A percentile compares a stretch with the other conserved stretches of the same genome.
phyloP scores from a whole-genome alignment of 2,888 invertebrate genomes.

The Agonopterix subpropinquella region DNA sequence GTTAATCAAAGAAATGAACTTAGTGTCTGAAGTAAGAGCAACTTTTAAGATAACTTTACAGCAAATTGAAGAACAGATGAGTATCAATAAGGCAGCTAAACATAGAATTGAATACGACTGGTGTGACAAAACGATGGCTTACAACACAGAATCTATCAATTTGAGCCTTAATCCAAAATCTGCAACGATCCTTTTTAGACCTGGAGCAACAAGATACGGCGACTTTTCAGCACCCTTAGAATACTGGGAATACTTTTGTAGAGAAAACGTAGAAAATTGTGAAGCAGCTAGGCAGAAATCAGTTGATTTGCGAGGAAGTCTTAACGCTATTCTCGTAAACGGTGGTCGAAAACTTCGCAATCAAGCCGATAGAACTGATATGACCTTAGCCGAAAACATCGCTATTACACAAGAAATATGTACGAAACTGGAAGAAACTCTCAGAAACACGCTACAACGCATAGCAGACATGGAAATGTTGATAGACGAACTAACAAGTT shows the following conservation, averaged over 20 bases:
- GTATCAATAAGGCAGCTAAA: constrained; percentile 86
- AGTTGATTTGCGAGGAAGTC: constrained; percentile 79
- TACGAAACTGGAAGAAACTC: constrained; percentile 80
- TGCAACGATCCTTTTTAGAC: constrained; percentile 83
- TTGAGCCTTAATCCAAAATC: constrained; percentile 82
- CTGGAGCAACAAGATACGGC: constrained; percentile 87
- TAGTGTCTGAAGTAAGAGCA: constrained; percentile 81
- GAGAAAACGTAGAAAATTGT: constrained; percentile 84
- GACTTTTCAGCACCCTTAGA: constrained; percentile 80
- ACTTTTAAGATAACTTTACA: constrained; percentile 77
- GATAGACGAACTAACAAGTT: constrained; percentile 80
- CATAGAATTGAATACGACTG: constrained; percentile 91
- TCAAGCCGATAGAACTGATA: constrained; percentile 89
- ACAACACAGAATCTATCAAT: constrained; percentile 83
- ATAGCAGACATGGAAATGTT: constrained; percentile 86
- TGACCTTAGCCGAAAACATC: constrained; percentile 83
- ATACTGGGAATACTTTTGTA: constrained; percentile 90
- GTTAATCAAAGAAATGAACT: constrained; percentile 82
- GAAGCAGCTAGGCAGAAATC: constrained; percentile 87
- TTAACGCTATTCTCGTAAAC: constrained; percentile 84
- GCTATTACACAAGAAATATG: constrained; percentile 86
- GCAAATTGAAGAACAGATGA: constrained; percentile 81
- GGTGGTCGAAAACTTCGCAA: constrained; percentile 87
- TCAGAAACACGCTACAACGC: constrained; percentile 81
- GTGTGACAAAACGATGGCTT: constrained; percentile 91